Evolutionary conservation across 2,888 invertebrate genomes (phyloP), one percentile per base, ranked within the genome.

Genomic region (Oligia fasciuncula): DNA sequence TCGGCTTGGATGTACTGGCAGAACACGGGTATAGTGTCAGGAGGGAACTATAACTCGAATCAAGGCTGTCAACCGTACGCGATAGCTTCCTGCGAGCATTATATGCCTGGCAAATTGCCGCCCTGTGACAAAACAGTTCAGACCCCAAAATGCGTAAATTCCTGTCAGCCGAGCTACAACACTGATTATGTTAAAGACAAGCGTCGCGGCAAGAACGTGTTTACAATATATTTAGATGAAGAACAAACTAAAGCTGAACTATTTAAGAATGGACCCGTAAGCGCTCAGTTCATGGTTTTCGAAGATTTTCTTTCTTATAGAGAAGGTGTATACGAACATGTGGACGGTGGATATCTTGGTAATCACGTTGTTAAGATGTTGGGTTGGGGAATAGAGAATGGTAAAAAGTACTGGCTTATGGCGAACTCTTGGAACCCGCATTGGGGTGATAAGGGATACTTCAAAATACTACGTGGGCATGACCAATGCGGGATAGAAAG

Each of bases 401-500:
- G 65, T n/a, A 35, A n/a, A 4, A 81, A 81, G 43, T 81, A 81
- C n/a, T 81, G 80, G 80, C 83, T 81, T 13, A 4, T 77, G 35
- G 80, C 82, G 2, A 81, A 81, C 35, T 81, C 80, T 70, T 81
- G 82, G 80, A 76, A 82, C n/a, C 1, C 43, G 2, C n/a, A 82
- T 17, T 82, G 80, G 80, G 83, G 83, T 43, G 57, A 81, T 2
- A 69, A 81, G 3, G 82, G 83, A 51, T 82, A n/a, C 17, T 76
- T 80, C 29, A 80, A 80, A 80, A 80, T 79, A 29, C n/a, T 82
- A 14, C 80, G 80, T 29, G 80, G 81, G n/a, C 6, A 4, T 3
- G 0, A 81, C 46, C 51, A 80, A 23, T 80, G 81, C 19, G 29
- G 9, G 19, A 80, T 80, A n/a, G 80, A 80, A 80, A 13, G 3